Evolutionary conservation across 2,888 invertebrate species (phyloP).

Genomic region (Atethmia centrago): DNA sequence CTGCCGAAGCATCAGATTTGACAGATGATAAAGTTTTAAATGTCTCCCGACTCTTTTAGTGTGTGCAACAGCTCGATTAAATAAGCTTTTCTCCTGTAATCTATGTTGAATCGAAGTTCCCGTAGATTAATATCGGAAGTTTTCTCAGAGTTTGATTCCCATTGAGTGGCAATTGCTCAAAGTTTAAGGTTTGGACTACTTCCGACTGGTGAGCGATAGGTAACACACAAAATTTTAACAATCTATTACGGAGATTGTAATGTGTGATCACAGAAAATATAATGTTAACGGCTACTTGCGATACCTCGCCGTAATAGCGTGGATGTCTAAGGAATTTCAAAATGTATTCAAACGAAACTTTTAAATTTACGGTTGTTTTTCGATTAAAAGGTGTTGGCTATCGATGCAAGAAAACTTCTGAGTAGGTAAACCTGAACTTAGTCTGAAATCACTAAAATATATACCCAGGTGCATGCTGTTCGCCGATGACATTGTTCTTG

Average conservation of each 20-base stretch:
- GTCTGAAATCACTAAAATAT: too few relatives aligned
- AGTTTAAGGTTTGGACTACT: neutral
- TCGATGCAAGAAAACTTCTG: too few relatives aligned
- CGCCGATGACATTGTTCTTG: too few relatives aligned
- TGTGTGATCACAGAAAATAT: neutral
- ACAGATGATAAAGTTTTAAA: conserved; percentile 78
- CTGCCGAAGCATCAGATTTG: conserved; percentile 85
- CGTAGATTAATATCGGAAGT: conserved; percentile 7
- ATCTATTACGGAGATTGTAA: neutral
- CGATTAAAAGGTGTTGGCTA: too few relatives aligned
- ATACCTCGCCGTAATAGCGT: neutral
- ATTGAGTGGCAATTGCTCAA: neutral
- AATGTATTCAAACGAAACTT: too few relatives aligned
- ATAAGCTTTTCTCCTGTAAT: conserved; percentile 28
- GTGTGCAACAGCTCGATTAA: conserved; percentile 62
- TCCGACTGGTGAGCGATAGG: neutral
- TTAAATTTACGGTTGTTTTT: too few relatives aligned
- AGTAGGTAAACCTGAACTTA: too few relatives aligned
- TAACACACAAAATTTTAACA: too few relatives aligned
- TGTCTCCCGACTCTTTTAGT: conserved; percentile 60
- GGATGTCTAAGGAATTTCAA: too few relatives aligned
- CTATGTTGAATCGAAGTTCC: conserved; percentile 30
- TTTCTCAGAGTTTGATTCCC: conserved; percentile 9
- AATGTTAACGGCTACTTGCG: neutral
- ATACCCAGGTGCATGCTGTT: too few relatives aligned